A percentile compares a stretch with the other conserved stretches of the same genome.
Conservation (phyloP, 2,888 invertebrate species). For the Glyphotaelius pellucidus region DNA sequence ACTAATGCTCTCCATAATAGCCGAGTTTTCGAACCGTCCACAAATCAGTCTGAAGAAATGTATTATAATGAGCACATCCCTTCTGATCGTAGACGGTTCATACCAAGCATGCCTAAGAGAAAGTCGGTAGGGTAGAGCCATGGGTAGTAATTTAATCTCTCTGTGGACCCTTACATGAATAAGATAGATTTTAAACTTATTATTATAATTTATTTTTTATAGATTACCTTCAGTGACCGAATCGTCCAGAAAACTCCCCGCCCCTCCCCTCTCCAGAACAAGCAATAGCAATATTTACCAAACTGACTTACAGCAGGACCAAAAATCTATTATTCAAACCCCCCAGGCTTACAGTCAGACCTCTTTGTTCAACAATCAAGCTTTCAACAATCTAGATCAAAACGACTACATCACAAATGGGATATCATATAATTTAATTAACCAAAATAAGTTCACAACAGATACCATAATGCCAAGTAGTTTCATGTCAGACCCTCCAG, state of each 20-base stretch:
- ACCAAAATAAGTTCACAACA: slow-evolving; percentile 27
- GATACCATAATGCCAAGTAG: slow-evolving; percentile 40
- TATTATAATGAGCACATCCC: too few species aligned
- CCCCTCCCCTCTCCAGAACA: slow-evolving; percentile 58
- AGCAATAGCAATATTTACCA: slow-evolving; percentile 50
- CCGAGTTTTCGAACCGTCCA: too few species aligned
- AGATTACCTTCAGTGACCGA: slow-evolving; percentile 65
- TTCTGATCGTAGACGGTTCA: too few species aligned
- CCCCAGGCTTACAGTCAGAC: slow-evolving; percentile 27
- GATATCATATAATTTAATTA: slow-evolving; percentile 51
- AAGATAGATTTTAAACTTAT: too few species aligned
- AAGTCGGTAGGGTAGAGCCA: too few species aligned
- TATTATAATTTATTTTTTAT: slow-evolving; percentile 37
- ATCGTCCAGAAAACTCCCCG: slow-evolving; percentile 62
- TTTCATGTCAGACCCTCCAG: slow-evolving; percentile 26
- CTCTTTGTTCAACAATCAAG: slow-evolving; percentile 11
- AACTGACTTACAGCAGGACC: slow-evolving; percentile 53
- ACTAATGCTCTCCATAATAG: too few species aligned
- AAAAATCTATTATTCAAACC: slow-evolving; percentile 50
- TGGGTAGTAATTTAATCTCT: too few species aligned
- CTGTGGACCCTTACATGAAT: too few species aligned
- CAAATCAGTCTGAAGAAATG: too few species aligned
- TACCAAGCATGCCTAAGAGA: too few species aligned
- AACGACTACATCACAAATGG: slow-evolving; percentile 17
- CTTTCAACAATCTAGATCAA: slow-evolving; percentile 26